Conservation (phyloP, 2,113 vertebrate species). For the Hippocampus comes region DNA sequence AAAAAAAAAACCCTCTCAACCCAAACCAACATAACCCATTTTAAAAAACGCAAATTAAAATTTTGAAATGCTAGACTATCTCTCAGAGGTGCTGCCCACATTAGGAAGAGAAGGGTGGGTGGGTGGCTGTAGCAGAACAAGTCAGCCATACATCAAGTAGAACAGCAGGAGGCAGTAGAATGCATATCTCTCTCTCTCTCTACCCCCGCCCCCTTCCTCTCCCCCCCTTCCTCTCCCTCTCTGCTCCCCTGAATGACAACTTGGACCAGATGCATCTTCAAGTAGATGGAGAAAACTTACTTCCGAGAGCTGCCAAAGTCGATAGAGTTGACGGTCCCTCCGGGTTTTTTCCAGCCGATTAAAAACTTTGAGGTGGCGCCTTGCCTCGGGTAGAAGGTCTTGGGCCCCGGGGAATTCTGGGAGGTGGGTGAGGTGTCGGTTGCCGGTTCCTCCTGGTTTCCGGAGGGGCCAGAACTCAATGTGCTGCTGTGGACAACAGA, state of each 20-base stretch:
- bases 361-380: constrained; percentile 97
- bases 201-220: too few relatives aligned
- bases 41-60: too few relatives aligned
- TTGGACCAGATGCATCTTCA: constrained; percentile 2
- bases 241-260: constrained; percentile 3
- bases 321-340: constrained; percentile 96
- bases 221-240: too few relatives aligned
- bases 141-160: neutral
- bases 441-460: constrained; percentile 77
- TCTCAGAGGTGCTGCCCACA: neutral
- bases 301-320: constrained; percentile 97
- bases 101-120: neutral
- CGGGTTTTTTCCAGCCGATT: constrained; percentile 98
- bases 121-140: neutral
- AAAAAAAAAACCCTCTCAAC: too few relatives aligned
- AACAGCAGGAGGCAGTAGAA: neutral
- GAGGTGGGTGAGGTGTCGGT: constrained; percentile 78
- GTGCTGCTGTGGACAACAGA: constrained; percentile 25
- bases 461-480: constrained; percentile 85
- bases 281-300: constrained; percentile 72
- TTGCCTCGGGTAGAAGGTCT: constrained; percentile 97
- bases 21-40: too few relatives aligned
- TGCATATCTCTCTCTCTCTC: neutral
- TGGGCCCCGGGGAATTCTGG: constrained; percentile 80
- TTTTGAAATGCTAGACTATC: neutral